A percentile compares a stretch with the other conserved stretches of the same genome.
phyloP scores from a whole-genome alignment of 2,113 vertebrate species.

The Tychaedon coryphoeus region DNA sequence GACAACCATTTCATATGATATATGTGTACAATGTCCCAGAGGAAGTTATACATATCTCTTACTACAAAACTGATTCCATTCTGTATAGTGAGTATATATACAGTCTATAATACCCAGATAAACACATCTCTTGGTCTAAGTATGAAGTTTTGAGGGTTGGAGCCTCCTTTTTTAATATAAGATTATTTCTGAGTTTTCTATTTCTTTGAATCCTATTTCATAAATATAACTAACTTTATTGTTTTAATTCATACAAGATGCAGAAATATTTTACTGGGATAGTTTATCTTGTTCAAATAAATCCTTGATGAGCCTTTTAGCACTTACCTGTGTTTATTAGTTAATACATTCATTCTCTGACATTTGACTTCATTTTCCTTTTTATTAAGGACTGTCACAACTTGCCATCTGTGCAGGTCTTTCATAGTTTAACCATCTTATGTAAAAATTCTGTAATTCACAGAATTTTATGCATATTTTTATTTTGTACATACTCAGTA shows the following conservation, averaged over 20 bases:
- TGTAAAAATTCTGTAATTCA: not conserved
- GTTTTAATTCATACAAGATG: constrained; percentile 19
- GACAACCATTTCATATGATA: not conserved
- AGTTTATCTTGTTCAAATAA: constrained; percentile 16
- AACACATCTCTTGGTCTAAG: not conserved
- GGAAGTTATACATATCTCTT: not conserved
- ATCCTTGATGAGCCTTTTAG: constrained; percentile 23
- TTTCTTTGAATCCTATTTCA: not conserved
- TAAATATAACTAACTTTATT: not conserved
- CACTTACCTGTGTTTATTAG: constrained; percentile 33
- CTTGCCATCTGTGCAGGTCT: not conserved
- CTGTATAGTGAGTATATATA: not conserved
- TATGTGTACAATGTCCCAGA: accelerated
- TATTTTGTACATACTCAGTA: not conserved
- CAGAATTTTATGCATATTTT: not conserved
- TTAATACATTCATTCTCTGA: constrained; percentile 11
- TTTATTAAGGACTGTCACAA: not conserved
- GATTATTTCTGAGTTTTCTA: not conserved
- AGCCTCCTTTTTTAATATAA: not conserved
- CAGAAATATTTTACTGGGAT: constrained; percentile 8
- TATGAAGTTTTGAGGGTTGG: not conserved
- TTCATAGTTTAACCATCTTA: not conserved
- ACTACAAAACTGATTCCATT: not conserved
- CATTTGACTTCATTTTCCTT: not conserved
- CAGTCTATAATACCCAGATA: not conserved